Evolutionary conservation across 2,888 invertebrate genomes (phyloP).

Genomic region (Trissolcus japonicus): DNA sequence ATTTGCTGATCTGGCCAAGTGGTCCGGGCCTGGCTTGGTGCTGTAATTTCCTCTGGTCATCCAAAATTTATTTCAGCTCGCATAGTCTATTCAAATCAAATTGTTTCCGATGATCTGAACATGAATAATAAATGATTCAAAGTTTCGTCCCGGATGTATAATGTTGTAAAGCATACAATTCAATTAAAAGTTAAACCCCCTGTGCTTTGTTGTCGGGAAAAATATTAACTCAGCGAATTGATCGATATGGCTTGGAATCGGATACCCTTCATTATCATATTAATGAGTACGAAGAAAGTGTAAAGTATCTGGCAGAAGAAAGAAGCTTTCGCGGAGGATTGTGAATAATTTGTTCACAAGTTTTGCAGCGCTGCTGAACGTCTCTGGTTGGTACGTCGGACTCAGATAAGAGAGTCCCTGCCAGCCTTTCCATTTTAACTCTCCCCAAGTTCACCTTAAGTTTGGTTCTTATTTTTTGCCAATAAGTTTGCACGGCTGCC

Average conservation of each 20-base stretch:
- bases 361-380: slow-evolving; percentile 30
- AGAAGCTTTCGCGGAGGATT: slow-evolving; percentile 40
- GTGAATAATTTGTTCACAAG: slow-evolving; percentile 51
- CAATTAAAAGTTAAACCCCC: slow-evolving; percentile 10
- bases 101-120: too few relatives aligned
- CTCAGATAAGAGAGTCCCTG: slow-evolving; percentile 36
- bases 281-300: slow-evolving; percentile 22
- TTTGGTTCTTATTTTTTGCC: slow-evolving; percentile 41
- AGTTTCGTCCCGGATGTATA: not conserved
- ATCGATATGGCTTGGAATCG: slow-evolving; percentile 23
- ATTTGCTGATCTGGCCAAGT: too few relatives aligned
- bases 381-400: slow-evolving; percentile 16
- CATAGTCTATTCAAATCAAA: too few relatives aligned
- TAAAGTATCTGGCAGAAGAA: slow-evolving; percentile 32
- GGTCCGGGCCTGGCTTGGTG: too few relatives aligned
- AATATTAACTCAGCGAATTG: slow-evolving; percentile 15
- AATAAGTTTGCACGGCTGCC: slow-evolving; percentile 21
- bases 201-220: slow-evolving; percentile 4
- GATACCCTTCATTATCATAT: slow-evolving; percentile 31
- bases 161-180: not conserved
- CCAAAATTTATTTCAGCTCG: too few relatives aligned
- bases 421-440: slow-evolving; percentile 45
- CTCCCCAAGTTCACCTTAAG: slow-evolving; percentile 52
- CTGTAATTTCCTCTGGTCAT: too few relatives aligned
- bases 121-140: not conserved